Base-by-base conservation (phyloP, 2,113 vertebrate species). In the Ovis canadensis region DNA sequence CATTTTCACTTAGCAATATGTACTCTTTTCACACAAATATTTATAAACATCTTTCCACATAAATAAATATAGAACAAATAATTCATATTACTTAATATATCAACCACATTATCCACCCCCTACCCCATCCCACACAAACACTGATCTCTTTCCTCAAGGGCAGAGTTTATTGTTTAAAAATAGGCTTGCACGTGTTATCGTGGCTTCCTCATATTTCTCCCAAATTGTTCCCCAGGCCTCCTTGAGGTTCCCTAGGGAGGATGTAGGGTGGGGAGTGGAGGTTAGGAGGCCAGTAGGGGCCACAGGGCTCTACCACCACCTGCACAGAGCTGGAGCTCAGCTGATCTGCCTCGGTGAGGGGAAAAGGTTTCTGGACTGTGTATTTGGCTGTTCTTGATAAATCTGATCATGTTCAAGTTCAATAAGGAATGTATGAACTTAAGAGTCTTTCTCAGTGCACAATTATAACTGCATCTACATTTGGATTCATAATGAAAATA, bases 101-200 rank as follows among this genome's bases (percentile, higher is more conserved):
- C 15, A 55, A 43, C 78, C 84, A 67, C 27, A 50, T 14, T 25
- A 43, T 29, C 25, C 45, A 29, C 25, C 6, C 23, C 33, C 25
- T 40, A n/a, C 55, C n/a, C n/a, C 15, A 8, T 7, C 25, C 52
- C 64, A 19, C 67, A 54, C 43, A 88, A 54, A 77, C 54, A 55
- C 13, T 0, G 1, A 27, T 71, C 25, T 83, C 23, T 74, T 33
- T 43, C 27, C 84, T 78, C 12, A 29, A 55, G 45, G 78, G 84
- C 62, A 6, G 7, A 74, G 45, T 4, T 36, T 19, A 25, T 2
- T 48, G 27, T 80, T 16, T 67, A 40, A 80, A 82, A 45, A 84
- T 21, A 45, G 12, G 6, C 31, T 33, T 27, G 15, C 1, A 43
- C 16, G 0, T 2, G 0, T 5, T 7, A 40, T 14, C 1, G 0